Evolutionary conservation across 2,113 vertebrate species (phyloP).

Genomic region (Lasiurus borealis): DNA sequence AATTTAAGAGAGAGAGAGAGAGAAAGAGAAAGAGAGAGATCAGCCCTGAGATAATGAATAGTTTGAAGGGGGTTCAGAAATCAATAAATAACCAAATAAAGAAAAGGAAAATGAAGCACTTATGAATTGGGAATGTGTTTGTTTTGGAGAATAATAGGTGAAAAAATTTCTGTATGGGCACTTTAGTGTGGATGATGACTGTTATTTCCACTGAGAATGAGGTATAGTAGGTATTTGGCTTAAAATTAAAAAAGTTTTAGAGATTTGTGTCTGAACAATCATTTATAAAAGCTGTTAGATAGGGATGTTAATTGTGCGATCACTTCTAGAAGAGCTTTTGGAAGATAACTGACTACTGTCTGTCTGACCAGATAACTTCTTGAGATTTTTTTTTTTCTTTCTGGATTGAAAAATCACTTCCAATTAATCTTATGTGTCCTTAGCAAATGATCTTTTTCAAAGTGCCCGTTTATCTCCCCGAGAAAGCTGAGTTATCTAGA

Average conservation of each 20-base stretch:
- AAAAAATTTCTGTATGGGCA: not conserved
- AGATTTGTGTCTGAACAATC: constrained; percentile 15
- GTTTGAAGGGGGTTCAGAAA: constrained; percentile 21
- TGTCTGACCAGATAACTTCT: constrained; percentile 32
- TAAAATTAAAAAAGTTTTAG: constrained; percentile 41
- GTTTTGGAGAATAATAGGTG: constrained; percentile 29
- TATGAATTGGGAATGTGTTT: constrained; percentile 46
- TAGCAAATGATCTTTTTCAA: constrained; percentile 48
- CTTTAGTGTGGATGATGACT: not conserved
- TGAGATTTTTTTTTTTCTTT: constrained; percentile 48
- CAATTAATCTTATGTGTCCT: constrained; percentile 60
- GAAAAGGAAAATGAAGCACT: not conserved
- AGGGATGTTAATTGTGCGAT: not conserved
- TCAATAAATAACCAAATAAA: not conserved
- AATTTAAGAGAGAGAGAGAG: not conserved
- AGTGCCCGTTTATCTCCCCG: not conserved
- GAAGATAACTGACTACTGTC: constrained; percentile 11
- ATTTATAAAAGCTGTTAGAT: not conserved
- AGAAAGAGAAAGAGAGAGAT: not conserved
- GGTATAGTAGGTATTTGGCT: not conserved
- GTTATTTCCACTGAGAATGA: constrained; percentile 39
- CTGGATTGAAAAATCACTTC: constrained; percentile 35
- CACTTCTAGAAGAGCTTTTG: constrained; percentile 25
- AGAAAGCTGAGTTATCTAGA: constrained; percentile 28
- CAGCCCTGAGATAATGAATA: constrained; percentile 27